Evolutionary conservation across 2,797 vertebrate genomes (phyloP), one percentile per base, ranked within the genome.

Genomic region (Oophaga sylvatica): DNA sequence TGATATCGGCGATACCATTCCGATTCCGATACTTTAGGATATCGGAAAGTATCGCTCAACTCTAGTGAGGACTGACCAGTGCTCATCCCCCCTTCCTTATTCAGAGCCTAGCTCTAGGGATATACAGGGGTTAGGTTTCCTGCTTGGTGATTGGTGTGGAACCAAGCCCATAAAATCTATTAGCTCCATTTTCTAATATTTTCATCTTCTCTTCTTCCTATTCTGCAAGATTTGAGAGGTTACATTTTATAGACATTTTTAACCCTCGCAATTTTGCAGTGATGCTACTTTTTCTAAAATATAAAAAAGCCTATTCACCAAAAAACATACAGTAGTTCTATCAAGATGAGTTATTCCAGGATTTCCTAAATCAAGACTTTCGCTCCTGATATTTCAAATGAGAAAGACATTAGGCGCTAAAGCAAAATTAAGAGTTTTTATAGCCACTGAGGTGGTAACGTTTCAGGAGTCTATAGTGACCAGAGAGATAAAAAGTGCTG

Each of bases 401-500:
- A 60, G n/a, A 29, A 31, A 17, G n/a, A 63, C 26, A 5, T 75
- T 31, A 84, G 63, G 78, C 77, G 81, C 76, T 56, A 65, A 81
- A 26, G 35, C 26, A 76, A 48, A 67, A 70, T 60, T 45, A 48
- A 31, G 19, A 57, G 41, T 7, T 56, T 59, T 79, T 60, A 11
- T 79, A 83, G 22, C 48, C 80, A 79, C 4, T 63, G 53, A 31
- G 65, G 75, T 62, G 35, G 35, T 41, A 41, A 4, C 3, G 35
- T 3, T 88, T 48, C 71, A 17, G 60, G 62, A 83, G 77, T 68
- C 80, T 82, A 53, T 0, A 86, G 29, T 71, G 60, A 35, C 7
- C 11, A 10, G 78, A 6, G n/a, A 83, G 70, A 78, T 89, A 86
- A 89, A 86, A 89, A 35, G 62, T 48, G 1, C 62, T 1, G 29